phyloP scores from a whole-genome alignment of 2,797 vertebrate species.

The Enteromius trimaculatus region DNA sequence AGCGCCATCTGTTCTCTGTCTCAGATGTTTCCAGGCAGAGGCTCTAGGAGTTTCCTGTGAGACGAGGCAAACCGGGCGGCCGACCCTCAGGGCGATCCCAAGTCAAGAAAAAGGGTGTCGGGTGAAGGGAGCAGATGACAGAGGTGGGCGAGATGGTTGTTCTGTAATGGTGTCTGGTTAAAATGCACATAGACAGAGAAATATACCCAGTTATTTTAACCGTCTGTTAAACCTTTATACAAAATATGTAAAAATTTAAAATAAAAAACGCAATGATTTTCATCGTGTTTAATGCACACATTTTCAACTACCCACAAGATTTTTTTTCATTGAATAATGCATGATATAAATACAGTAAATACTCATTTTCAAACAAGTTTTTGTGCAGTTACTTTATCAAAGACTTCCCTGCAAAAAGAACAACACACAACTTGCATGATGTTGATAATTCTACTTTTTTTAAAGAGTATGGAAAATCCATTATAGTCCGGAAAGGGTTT shows the following conservation, averaged over 20 bases:
- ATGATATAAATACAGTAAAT: background rate
- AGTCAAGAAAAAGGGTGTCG: constrained; percentile 35
- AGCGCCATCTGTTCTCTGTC: constrained; percentile 75
- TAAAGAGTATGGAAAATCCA: background rate
- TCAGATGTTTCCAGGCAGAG: constrained; percentile 68
- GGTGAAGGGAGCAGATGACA: constrained; percentile 28
- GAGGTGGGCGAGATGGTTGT: constrained; percentile 19
- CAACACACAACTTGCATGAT: background rate
- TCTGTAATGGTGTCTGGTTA: constrained; percentile 38
- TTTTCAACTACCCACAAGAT: background rate
- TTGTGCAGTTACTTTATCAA: too few species aligned
- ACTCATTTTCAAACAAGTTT: background rate
- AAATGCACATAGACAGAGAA: background rate
- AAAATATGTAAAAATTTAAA: background rate
- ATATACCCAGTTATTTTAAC: background rate
- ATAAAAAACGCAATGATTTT: background rate
- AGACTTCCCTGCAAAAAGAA: background rate
- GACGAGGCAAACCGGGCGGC: constrained; percentile 21
- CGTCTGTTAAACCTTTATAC: background rate
- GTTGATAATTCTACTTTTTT: too few species aligned
- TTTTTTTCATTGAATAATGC: background rate
- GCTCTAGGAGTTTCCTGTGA: constrained; percentile 70
- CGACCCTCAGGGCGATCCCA: constrained; percentile 16
- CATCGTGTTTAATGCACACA: background rate
- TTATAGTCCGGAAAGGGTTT: background rate